Conservation (phyloP, 1,140 invertebrate species). For the Pseudomyrmex gracilis region DNA sequence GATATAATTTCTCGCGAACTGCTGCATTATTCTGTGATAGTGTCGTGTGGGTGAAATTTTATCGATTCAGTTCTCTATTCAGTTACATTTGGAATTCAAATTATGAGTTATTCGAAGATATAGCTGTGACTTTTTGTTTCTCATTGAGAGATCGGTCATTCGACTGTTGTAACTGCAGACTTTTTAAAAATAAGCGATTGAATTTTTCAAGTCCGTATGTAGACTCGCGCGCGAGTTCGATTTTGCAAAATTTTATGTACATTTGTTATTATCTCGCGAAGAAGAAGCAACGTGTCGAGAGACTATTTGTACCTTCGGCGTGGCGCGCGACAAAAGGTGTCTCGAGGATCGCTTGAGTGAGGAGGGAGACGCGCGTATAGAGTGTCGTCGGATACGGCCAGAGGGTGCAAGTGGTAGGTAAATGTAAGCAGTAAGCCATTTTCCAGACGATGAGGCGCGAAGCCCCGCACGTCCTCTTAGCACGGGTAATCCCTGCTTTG, state of each 20-base stretch:
- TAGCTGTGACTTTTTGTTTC: not conserved
- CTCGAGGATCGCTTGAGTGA: constrained; percentile 20
- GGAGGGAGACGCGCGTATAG: constrained; percentile 30
- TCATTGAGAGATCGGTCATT: not conserved
- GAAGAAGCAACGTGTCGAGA: not conserved
- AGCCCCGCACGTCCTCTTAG: constrained; percentile 84
- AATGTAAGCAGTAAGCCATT: constrained; percentile 86
- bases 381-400: constrained; percentile 35
- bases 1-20: not conserved
- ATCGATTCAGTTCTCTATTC: constrained; percentile 12
- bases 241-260: not conserved
- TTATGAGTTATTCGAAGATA: not conserved
- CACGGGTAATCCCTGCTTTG: constrained; percentile 84
- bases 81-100: constrained; percentile 12
- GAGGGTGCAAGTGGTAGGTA: constrained; percentile 71
- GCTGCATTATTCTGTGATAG: not conserved
- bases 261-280: not conserved
- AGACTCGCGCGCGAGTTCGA: not conserved
- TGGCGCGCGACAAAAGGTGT: constrained; percentile 22
- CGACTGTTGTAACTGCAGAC: not conserved
- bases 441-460: constrained; percentile 86
- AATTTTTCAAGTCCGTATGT: too few species aligned
- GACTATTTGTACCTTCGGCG: constrained; percentile 5
- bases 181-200: not conserved
- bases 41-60: not conserved